Base-by-base conservation (phyloP, 2,113 vertebrate genomes). In the Sula dactylatra region DNA sequence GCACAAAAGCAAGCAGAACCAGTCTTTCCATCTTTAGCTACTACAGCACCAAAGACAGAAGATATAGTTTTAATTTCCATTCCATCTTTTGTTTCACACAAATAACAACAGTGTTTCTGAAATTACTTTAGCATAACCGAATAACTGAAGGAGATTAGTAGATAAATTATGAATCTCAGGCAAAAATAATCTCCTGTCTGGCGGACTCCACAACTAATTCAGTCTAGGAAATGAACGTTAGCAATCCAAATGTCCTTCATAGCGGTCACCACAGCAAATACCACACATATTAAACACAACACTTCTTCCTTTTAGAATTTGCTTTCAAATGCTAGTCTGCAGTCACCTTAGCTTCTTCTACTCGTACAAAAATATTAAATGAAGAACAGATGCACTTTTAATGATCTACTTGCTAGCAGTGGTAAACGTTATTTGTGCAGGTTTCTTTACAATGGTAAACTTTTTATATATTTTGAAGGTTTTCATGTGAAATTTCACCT, bases 91-190 rank as follows among this genome's bases (percentile, higher is more conserved):
- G 32, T 65, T 90, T 89, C 84, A 92, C 82, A 77, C 50, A 92
- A 91, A 58, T 29, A 24, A 62, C 61, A 82, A 82, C 74, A 77
- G 13, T 19, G 47, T 74, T 96, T 82, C 83, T 72, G 71, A 95
- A 95, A 92, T 86, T 45, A 66, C 69, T 85, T 85, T 27, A 87
- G 86, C 79, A 80, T 47, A 47, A 47, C 15, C 18, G 67, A 83
- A 73, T 92, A 95, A 97, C 22, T 90, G 91, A 90, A 93, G 82
- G 44, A 90, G 71, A 95, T 93, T 47, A 78, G 47, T 49, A 90
- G 36, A 45, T 61, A 36, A 95, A 90, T 86, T 91, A 80, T 56
- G 54, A 66, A 88, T 62, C 72, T 84, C 56, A 62, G 59, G 78
- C 61, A 96, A 97, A 97, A 89, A 62, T 82, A 73, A 80, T 82